Conservation (phyloP, 2,888 invertebrate species). For the Carcina quercana region DNA sequence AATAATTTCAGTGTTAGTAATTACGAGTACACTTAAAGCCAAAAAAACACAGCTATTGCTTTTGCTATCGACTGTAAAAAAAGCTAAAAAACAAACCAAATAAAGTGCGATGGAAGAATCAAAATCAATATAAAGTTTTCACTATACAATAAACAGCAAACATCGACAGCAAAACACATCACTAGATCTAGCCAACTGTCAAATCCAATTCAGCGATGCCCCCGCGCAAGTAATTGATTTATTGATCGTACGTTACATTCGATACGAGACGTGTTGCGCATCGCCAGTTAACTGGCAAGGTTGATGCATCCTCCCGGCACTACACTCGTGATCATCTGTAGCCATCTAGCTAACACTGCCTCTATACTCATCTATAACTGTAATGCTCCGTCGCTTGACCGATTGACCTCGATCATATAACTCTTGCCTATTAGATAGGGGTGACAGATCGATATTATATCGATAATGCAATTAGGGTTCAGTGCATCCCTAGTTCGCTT, state of each 20-base stretch:
- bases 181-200: constrained; percentile 65
- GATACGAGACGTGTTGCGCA: constrained; percentile 58
- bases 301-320: constrained; percentile 12
- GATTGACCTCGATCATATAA: constrained; percentile 53
- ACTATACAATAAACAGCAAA: too few species aligned
- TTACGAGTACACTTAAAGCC: too few species aligned
- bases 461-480: too few species aligned
- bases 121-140: too few species aligned
- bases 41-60: too few species aligned
- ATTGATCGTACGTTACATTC: constrained; percentile 73
- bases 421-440: constrained; percentile 17
- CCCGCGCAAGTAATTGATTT: constrained; percentile 72
- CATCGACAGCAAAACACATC: constrained; percentile 7
- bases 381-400: constrained; percentile 55
- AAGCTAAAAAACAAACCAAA: too few species aligned
- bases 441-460: constrained; percentile 5
- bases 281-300: constrained; percentile 7
- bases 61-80: too few species aligned
- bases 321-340: constrained; percentile 33
- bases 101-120: too few species aligned
- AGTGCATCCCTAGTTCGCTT: too few species aligned
- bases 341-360: constrained; percentile 40
- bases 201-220: constrained; percentile 71
- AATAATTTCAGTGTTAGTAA: too few species aligned
- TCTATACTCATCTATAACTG: constrained; percentile 46